A percentile compares a stretch with the other conserved stretches of the same genome.
These are phyloP conservation scores for Caradrina clavipalpis DNA, from an alignment of 2,888 invertebrate species.

Conservation along the genomic window DNA sequence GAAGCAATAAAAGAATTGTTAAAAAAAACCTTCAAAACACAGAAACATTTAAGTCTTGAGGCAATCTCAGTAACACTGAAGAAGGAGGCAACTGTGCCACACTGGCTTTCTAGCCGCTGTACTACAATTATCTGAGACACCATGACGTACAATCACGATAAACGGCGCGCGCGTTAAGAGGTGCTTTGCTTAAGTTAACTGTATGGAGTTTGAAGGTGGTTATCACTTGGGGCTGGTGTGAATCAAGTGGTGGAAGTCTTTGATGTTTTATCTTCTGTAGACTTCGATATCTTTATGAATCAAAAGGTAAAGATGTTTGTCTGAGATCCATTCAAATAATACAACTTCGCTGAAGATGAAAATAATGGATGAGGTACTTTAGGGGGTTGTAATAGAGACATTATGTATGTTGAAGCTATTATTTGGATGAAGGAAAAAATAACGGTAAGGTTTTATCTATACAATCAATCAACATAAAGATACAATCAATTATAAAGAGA, in stretches of 20 bases:
- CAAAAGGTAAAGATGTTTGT: no score
- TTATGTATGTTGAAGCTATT: no score
- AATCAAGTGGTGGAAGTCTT: not conserved
- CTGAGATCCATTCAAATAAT: not conserved
- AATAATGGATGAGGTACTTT: not conserved
- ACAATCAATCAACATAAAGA: no score
- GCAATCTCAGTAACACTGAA: constrained; percentile 19
- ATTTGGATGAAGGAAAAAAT: no score
- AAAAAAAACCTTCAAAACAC: not conserved
- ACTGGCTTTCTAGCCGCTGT: constrained; percentile 64
- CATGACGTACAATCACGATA: constrained; percentile 50
- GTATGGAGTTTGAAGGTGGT: constrained; percentile 2
- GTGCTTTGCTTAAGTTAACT: constrained; percentile 32
- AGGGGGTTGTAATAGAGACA: no score
- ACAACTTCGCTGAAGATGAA: not conserved
- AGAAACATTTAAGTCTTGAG: constrained; percentile 3
- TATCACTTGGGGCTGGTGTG: not conserved
- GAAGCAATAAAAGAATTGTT: not conserved
- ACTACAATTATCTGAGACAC: constrained; percentile 58
- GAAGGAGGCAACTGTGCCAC: constrained; percentile 68
- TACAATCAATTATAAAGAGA: no score
- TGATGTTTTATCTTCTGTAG: not conserved
- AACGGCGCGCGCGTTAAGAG: constrained; percentile 25
- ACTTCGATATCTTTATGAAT: not conserved
- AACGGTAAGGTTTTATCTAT: no score